Percentiles rank a stretch among this genome's conserved stretches.
These are phyloP conservation scores for Phrynocephalus vlangalii DNA, from an alignment of 2,797 vertebrate species.

Conservation along the genomic window DNA sequence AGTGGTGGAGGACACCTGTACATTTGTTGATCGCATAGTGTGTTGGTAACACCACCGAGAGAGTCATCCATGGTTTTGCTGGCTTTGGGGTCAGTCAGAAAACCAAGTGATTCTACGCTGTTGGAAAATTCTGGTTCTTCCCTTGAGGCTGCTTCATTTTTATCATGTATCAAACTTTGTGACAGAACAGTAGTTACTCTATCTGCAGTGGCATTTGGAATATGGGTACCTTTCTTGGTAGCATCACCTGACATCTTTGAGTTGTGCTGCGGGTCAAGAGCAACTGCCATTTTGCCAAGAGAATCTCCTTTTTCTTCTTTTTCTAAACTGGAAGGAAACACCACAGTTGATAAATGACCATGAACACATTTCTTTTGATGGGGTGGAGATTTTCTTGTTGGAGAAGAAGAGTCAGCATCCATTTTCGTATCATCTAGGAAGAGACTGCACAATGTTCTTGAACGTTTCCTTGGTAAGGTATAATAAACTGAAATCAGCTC, in stretches of 20 bases:
- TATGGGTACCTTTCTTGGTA: constrained; percentile 27
- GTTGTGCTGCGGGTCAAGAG: constrained; percentile 46
- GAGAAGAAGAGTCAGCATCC: constrained; percentile 50
- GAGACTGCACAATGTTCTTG: constrained; percentile 71
- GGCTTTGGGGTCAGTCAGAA: constrained; percentile 43
- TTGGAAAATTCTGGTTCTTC: constrained; percentile 53
- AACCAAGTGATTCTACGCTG: constrained; percentile 37
- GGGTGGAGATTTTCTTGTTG: constrained; percentile 49
- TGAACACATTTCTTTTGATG: constrained; percentile 46
- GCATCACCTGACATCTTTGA: constrained; percentile 23
- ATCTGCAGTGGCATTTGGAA: constrained; percentile 22
- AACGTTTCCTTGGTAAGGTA: constrained; percentile 77
- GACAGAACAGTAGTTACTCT: constrained; percentile 15
- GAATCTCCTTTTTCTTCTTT: constrained; percentile 42
- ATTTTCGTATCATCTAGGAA: constrained; percentile 70
- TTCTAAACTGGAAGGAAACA: constrained; percentile 52
- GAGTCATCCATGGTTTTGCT: constrained; percentile 31
- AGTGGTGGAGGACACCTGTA: neutral
- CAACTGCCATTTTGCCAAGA: constrained; percentile 47
- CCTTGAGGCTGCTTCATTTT: constrained; percentile 34
- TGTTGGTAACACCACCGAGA: constrained; percentile 34
- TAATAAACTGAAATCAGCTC: constrained; percentile 83
- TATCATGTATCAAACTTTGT: neutral
- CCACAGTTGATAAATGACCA: constrained; percentile 37
- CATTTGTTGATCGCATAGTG: constrained; percentile 43